These are phyloP conservation scores for Hemiscyllium ocellatum DNA, from an alignment of 2,113 vertebrate species.

Conservation along the genomic window DNA sequence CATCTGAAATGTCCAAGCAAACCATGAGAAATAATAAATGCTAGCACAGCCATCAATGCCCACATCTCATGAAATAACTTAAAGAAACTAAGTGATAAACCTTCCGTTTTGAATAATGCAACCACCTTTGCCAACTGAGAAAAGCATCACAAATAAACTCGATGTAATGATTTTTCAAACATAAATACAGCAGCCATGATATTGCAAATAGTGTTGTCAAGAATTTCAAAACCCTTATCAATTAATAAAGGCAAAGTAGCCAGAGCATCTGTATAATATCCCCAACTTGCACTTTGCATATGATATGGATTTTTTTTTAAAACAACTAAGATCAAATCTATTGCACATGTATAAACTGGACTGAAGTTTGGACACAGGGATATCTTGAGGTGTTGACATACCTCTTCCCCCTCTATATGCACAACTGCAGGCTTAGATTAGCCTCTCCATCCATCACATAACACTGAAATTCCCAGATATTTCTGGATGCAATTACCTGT, in stretches of 20 bases:
- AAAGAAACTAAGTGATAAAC: background rate
- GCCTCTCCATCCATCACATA: too few relatives aligned
- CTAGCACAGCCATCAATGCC: too few relatives aligned
- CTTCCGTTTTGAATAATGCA: background rate
- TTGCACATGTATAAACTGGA: background rate
- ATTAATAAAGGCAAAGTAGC: background rate
- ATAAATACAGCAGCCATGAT: background rate
- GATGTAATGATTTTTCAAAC: background rate
- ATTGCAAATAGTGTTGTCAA: background rate
- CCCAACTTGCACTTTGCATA: background rate
- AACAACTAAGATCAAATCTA: background rate
- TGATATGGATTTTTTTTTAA: background rate
- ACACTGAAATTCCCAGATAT: too few relatives aligned
- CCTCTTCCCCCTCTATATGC: background rate
- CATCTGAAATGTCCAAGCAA: too few relatives aligned
- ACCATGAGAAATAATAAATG: too few relatives aligned
- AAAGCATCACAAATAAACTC: background rate
- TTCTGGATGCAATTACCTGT: too few relatives aligned
- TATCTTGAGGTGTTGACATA: background rate
- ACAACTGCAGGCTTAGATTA: too few relatives aligned
- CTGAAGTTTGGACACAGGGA: background rate
- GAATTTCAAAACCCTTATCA: background rate
- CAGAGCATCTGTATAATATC: background rate
- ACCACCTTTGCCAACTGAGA: background rate
- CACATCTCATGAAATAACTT: too few relatives aligned